phyloP scores from a whole-genome alignment of 2,113 vertebrate species.

The Gallinago jamesoni region DNA sequence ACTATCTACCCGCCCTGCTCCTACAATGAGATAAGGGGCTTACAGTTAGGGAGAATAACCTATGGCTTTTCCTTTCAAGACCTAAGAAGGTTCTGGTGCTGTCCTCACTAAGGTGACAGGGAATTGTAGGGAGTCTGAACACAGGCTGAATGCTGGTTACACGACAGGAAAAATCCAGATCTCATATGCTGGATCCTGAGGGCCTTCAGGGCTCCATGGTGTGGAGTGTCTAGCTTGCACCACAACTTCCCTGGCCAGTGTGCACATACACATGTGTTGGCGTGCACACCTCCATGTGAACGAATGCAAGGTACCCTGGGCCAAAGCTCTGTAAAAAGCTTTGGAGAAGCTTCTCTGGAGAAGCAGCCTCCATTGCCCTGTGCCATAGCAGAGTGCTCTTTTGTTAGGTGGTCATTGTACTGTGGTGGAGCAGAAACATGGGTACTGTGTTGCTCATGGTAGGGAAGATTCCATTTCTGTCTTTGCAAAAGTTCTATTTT shows the following conservation, averaged over 20 bases:
- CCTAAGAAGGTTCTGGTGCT: background rate
- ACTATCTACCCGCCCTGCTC: background rate
- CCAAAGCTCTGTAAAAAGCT: background rate
- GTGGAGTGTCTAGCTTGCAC: background rate
- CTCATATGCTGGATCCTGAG: background rate
- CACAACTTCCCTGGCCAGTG: background rate
- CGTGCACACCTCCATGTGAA: background rate
- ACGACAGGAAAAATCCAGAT: background rate
- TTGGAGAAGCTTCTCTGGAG: background rate
- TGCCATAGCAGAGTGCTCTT: background rate
- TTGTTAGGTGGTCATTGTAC: background rate
- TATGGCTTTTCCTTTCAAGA: background rate
- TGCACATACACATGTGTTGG: fast-evolving
- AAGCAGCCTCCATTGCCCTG: background rate
- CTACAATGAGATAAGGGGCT: background rate
- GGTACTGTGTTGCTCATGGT: background rate
- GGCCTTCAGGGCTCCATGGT: background rate
- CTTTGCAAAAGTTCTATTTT: background rate
- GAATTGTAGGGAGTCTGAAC: background rate
- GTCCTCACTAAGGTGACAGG: no score
- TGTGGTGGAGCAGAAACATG: background rate
- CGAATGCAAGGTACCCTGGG: background rate
- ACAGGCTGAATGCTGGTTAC: background rate
- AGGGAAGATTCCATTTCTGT: background rate
- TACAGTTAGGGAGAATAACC: background rate